A percentile compares a stretch with the other conserved stretches of the same genome.
These are phyloP conservation scores for Drosophila mayri DNA, from an alignment of 1,140 invertebrate species.

Conservation along the genomic window DNA sequence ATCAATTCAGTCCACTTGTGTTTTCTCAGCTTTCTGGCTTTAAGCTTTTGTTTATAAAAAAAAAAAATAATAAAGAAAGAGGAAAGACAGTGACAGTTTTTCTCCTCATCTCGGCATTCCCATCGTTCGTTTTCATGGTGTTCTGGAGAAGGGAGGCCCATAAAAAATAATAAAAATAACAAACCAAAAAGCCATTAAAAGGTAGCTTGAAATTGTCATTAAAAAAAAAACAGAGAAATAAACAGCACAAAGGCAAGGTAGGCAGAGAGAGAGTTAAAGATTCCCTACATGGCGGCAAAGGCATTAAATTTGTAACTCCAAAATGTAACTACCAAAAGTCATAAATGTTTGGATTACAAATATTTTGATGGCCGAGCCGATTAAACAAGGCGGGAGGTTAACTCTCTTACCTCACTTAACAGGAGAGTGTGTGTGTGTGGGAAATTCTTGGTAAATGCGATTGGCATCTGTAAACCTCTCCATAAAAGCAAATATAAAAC, in stretches of 20 bases:
- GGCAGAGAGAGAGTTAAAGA: conserved; percentile 39
- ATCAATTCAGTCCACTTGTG: conserved; percentile 68
- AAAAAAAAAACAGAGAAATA: conserved; percentile 49
- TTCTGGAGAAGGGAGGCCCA: conserved; percentile 55
- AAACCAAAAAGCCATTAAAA: conserved; percentile 67
- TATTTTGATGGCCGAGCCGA: conserved; percentile 66
- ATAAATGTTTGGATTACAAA: conserved; percentile 82
- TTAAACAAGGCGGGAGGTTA: conserved; percentile 49
- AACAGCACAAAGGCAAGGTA: conserved; percentile 23
- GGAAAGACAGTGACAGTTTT: conserved; percentile 27
- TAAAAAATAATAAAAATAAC: conserved; percentile 65
- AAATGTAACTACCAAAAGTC: conserved; percentile 61
- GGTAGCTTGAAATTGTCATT: conserved; percentile 76
- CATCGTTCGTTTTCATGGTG: conserved; percentile 24
- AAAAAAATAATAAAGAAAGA: neutral
- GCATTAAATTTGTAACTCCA: conserved; percentile 69
- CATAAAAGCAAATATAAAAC: conserved; percentile 47
- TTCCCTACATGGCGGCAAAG: conserved; percentile 26
- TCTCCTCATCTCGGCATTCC: conserved; percentile 29
- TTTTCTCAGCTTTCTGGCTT: conserved; percentile 39
- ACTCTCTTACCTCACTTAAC: conserved; percentile 26
- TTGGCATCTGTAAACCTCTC: conserved; percentile 59
- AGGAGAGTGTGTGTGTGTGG: conserved; percentile 10
- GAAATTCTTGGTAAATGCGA: conserved; percentile 70
- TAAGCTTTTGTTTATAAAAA: conserved; percentile 66